Conservation (phyloP, 2,888 invertebrate genomes). For the Acrobasis consociella region DNA sequence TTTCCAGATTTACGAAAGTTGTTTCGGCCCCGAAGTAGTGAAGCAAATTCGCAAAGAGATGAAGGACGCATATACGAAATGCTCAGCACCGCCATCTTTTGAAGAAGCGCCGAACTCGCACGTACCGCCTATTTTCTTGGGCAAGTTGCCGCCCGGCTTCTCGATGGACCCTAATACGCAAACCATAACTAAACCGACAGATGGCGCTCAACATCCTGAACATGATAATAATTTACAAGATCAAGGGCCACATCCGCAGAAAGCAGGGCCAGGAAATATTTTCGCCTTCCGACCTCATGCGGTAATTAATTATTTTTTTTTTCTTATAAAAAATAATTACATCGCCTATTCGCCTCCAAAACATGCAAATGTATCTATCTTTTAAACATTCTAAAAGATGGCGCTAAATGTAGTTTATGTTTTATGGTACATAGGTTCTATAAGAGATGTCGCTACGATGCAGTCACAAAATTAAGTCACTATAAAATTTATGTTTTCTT, state of each 20-base stretch:
- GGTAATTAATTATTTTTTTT: conserved; percentile 53
- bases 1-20: conserved; percentile 86
- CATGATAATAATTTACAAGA: conserved; percentile 56
- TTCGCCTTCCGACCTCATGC: conserved; percentile 79
- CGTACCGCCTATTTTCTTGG: conserved; percentile 65
- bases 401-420: neutral
- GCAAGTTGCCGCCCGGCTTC: conserved; percentile 72
- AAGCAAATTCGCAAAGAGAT: conserved; percentile 86
- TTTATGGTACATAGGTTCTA: no score
- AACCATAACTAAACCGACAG: conserved; percentile 71
- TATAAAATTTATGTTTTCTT: no score
- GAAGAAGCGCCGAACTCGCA: conserved; percentile 63
- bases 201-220: conserved; percentile 66
- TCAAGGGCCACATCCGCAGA: conserved; percentile 58
- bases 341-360: no score
- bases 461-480: no score
- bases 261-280: conserved; percentile 66
- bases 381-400: neutral
- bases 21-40: conserved; percentile 86
- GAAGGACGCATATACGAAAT: conserved; percentile 85
- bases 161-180: conserved; percentile 71
- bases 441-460: no score
- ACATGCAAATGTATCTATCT: no score
- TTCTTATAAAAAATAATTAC: neutral
- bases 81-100: conserved; percentile 80